Conservation (phyloP, 2,113 vertebrate genomes). For the Nothocercus nigrocapillus region DNA sequence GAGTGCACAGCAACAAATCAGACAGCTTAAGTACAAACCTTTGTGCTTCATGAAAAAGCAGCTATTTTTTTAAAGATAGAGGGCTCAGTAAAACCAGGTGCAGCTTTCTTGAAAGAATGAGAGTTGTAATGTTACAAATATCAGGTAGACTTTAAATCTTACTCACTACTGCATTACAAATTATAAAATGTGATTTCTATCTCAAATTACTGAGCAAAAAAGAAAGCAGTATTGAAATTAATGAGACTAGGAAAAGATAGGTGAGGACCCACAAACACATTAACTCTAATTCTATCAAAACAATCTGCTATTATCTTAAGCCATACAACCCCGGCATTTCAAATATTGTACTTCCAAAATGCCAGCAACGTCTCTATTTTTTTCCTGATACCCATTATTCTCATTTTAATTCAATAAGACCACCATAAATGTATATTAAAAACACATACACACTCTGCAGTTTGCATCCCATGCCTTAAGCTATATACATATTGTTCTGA, state of each 20-base stretch:
- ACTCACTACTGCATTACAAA: neutral
- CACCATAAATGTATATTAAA: neutral
- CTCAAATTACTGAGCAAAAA: neutral
- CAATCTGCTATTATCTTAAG: neutral
- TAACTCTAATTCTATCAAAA: neutral
- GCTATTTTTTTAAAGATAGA: neutral
- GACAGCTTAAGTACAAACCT: neutral
- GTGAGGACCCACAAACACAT: neutral
- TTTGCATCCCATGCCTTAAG: neutral
- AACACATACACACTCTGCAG: neutral
- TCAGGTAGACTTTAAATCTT: neutral
- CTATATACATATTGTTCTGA: fast-evolving
- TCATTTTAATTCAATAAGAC: neutral
- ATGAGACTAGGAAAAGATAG: neutral
- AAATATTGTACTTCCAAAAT: neutral
- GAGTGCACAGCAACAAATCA: neutral
- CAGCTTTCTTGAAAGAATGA: neutral
- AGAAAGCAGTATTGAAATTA: neutral
- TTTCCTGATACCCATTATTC: neutral
- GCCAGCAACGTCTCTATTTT: neutral
- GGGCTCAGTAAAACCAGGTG: neutral
- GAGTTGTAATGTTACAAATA: neutral
- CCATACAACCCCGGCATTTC: neutral
- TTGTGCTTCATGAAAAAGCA: neutral
- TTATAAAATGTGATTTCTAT: neutral